phyloP scores from a whole-genome alignment of 2,797 vertebrate genomes.

The Halcyon badia region DNA sequence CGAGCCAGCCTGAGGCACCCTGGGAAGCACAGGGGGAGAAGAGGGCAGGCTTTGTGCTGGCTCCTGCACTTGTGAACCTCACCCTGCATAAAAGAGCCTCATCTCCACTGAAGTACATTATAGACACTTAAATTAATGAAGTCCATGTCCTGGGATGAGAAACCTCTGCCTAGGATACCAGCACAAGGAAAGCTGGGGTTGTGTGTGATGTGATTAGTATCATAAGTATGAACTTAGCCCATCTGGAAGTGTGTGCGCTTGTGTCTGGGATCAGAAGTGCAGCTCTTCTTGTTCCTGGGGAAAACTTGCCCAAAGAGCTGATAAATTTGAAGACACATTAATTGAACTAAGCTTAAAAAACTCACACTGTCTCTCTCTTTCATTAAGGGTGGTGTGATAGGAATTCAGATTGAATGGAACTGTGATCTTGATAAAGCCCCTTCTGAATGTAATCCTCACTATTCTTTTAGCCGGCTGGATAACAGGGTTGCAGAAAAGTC shows the following conservation, averaged over 20 bases:
- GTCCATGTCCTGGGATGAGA: not conserved
- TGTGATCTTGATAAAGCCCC: conserved; percentile 92
- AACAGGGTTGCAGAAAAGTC: conserved; percentile 81
- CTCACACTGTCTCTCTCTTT: conserved; percentile 67
- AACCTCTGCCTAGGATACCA: not conserved
- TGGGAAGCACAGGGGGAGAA: not conserved
- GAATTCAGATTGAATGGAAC: conserved; percentile 93
- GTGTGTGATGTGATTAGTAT: not conserved
- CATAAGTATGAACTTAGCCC: not conserved
- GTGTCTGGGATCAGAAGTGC: not conserved
- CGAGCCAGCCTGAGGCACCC: not conserved
- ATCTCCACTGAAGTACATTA: not conserved
- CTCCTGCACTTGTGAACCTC: not conserved
- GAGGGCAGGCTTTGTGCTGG: not conserved
- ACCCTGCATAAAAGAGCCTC: not conserved
- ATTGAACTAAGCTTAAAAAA: conserved; percentile 13
- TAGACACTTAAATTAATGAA: not conserved
- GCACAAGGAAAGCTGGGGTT: not conserved
- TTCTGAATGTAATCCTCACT: conserved; percentile 90
- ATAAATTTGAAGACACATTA: not conserved
- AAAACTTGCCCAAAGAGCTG: not conserved
- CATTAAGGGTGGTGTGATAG: conserved; percentile 91
- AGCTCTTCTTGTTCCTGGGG: not conserved
- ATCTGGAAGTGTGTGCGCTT: not conserved
- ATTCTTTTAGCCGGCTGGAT: conserved; percentile 93